phyloP scores from a whole-genome alignment of 2,113 vertebrate species.

The Cervus canadensis region DNA sequence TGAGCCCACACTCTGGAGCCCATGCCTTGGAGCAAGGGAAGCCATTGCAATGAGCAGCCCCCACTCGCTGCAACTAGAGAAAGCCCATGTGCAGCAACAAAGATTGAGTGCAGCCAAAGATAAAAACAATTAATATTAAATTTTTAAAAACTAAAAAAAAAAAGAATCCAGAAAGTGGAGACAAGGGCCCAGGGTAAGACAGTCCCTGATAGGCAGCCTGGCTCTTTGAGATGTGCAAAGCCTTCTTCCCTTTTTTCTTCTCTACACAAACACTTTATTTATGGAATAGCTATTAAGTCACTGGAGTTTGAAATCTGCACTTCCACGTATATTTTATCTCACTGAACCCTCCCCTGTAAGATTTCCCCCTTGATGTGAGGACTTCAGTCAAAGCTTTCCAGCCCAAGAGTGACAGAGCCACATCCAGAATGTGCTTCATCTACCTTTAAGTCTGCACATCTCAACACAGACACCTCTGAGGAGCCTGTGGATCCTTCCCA shows the following conservation, averaged over 20 bases:
- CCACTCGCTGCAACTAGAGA: background rate
- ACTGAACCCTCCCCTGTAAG: background rate
- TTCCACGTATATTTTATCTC: background rate
- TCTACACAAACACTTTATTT: background rate
- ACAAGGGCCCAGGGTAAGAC: background rate
- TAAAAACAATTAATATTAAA: background rate
- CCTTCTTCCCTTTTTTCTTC: background rate
- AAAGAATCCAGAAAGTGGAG: background rate
- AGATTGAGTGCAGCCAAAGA: background rate
- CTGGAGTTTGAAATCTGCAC: background rate
- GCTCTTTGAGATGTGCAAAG: background rate
- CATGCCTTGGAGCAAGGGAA: background rate
- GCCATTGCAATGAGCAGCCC: background rate
- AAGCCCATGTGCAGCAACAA: background rate
- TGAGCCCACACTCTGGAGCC: background rate
- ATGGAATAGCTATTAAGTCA: background rate
- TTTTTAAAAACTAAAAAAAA: background rate
- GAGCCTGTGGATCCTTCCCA: background rate
- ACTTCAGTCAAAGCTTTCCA: background rate
- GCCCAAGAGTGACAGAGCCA: background rate
- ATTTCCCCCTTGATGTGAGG: background rate
- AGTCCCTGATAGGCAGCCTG: background rate
- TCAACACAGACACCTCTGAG: background rate
- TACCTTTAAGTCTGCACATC: background rate
- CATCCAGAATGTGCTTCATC: background rate